phyloP scores from a whole-genome alignment of 2,113 vertebrate genomes.

The Micromys minutus region DNA sequence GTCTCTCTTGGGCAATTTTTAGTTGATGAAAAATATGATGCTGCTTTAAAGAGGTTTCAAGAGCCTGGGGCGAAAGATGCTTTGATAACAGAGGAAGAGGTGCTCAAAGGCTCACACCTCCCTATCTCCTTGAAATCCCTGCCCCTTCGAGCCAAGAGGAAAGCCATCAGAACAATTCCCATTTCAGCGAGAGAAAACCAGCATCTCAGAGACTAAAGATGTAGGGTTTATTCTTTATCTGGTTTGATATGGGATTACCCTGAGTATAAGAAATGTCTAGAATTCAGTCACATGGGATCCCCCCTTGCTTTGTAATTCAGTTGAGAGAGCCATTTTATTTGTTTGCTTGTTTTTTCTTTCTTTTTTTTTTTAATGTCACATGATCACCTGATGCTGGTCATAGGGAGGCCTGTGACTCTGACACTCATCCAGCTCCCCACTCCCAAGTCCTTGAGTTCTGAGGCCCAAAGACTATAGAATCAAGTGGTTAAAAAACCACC shows the following conservation, averaged over 20 bases:
- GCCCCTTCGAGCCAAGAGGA: background rate
- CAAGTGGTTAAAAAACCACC: background rate
- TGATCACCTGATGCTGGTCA: background rate
- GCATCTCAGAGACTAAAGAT: background rate
- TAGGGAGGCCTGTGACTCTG: background rate
- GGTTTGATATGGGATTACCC: background rate
- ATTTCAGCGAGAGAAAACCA: background rate
- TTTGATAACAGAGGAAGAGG: constrained; percentile 63
- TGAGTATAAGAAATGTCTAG: background rate
- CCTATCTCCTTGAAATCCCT: constrained; percentile 53
- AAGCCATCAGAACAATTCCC: background rate
- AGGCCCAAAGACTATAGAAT: background rate
- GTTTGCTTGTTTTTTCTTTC: background rate
- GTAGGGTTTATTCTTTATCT: background rate
- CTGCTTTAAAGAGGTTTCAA: constrained; percentile 76
- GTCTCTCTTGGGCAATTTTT: constrained; percentile 74
- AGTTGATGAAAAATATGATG: constrained; percentile 67
- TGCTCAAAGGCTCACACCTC: constrained; percentile 48
- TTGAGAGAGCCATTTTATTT: background rate
- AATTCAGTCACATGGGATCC: background rate
- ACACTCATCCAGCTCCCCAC: fast-evolving
- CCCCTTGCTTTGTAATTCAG: background rate
- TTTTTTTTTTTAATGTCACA: background rate
- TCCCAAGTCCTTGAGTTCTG: background rate
- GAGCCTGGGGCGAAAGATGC: constrained; percentile 74